Conservation (phyloP, 2,113 vertebrate genomes). For the Ahaetulla prasina region DNA sequence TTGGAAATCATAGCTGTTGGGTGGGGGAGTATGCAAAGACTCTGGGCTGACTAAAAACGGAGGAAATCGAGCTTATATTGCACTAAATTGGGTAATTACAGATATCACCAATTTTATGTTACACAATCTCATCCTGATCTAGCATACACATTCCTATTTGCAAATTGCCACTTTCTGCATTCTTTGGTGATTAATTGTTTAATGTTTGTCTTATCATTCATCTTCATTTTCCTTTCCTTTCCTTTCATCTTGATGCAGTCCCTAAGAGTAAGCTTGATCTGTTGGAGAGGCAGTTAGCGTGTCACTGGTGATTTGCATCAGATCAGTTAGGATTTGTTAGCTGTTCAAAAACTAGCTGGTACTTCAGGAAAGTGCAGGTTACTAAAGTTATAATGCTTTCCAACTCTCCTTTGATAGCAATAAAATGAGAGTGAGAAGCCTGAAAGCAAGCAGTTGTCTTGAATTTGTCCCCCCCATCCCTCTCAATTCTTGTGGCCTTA, state of each 20-base stretch:
- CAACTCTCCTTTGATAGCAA: neutral
- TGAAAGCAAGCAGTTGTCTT: neutral
- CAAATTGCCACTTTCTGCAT: neutral
- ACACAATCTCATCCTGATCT: neutral
- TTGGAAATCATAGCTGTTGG: neutral
- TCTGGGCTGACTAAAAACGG: neutral
- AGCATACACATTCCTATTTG: neutral
- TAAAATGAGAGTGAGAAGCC: neutral
- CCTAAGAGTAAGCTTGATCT: neutral
- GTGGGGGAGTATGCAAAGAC: neutral
- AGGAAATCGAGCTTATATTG: neutral
- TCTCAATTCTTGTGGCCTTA: neutral
- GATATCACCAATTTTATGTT: neutral
- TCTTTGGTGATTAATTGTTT: neutral
- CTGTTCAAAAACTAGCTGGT: neutral
- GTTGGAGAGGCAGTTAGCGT: neutral
- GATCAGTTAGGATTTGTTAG: neutral
- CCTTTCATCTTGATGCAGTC: neutral
- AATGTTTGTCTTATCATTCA: neutral
- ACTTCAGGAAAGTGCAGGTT: neutral
- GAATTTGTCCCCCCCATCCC: neutral
- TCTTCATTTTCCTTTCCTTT: neutral
- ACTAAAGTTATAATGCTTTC: neutral
- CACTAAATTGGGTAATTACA: neutral
- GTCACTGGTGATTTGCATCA: neutral